Conservation (phyloP, 1,140 invertebrate species). For the Caenorhabditis remanei region DNA sequence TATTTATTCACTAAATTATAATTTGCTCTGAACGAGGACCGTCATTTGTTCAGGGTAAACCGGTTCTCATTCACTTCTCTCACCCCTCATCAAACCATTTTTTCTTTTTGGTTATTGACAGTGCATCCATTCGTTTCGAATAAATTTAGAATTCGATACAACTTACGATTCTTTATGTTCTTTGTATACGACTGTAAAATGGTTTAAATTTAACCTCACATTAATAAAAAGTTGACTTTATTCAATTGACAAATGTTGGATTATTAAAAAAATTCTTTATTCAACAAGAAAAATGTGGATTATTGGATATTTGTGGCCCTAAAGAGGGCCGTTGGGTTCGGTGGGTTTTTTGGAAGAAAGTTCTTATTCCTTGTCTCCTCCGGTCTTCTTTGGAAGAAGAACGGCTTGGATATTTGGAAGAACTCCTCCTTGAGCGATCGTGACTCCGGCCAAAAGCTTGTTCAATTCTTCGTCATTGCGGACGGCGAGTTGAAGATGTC, state of each 20-base stretch:
- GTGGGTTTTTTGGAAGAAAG: conserved; percentile 24
- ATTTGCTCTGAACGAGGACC: conserved; percentile 26
- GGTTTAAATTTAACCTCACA: too few species aligned
- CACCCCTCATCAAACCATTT: conserved; percentile 22
- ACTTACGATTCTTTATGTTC: too few species aligned
- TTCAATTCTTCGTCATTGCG: conserved; percentile 89
- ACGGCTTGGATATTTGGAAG: conserved; percentile 85
- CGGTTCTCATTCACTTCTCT: conserved; percentile 47
- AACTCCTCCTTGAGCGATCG: conserved; percentile 87
- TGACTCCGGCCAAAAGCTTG: conserved; percentile 85
- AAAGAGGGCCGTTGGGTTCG: conserved; percentile 70
- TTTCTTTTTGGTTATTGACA: not conserved
- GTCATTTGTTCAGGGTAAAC: conserved; percentile 50
- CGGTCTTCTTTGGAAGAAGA: conserved; percentile 83
- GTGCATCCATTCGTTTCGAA: not conserved
- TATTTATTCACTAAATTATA: conserved; percentile 30
- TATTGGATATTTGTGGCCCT: conserved; percentile 67
- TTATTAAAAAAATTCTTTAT: too few species aligned
- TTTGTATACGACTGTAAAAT: too few species aligned
- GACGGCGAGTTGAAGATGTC: conserved; percentile 87
- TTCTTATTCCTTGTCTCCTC: conserved; percentile 46
- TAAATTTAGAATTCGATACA: not conserved
- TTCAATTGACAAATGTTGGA: not conserved
- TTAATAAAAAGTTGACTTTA: too few species aligned
- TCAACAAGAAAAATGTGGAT: too few species aligned